Percentiles rank a stretch among this genome's conserved stretches.
These are phyloP conservation scores for Sebastes minor DNA, from an alignment of 2,797 vertebrate genomes.

Conservation along the genomic window DNA sequence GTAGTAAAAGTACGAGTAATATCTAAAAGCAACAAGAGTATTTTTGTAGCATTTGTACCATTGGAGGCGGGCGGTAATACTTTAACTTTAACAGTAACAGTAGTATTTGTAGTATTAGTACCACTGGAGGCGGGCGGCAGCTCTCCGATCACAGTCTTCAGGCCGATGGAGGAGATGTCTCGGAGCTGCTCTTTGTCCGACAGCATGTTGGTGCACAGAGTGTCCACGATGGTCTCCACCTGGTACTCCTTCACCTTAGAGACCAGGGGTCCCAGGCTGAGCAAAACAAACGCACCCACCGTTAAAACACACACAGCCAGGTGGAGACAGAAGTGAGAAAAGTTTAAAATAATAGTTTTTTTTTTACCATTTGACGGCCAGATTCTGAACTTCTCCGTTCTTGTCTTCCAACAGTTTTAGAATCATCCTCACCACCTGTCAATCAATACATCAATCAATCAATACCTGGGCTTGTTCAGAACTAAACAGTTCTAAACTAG, in stretches of 20 bases:
- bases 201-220: conserved; percentile 99
- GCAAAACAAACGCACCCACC: conserved; percentile 42
- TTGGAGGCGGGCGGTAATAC: not conserved
- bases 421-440: conserved; percentile 97
- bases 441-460: conserved; percentile 3
- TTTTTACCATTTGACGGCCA: conserved; percentile 97
- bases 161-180: conserved; percentile 98
- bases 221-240: conserved; percentile 99
- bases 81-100: not conserved
- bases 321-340: not conserved
- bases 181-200: conserved; percentile 98
- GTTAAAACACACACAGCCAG: not conserved
- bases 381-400: conserved; percentile 98
- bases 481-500: not conserved
- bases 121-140: conserved; percentile 97
- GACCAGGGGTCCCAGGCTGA: conserved; percentile 95
- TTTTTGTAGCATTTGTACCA: not conserved
- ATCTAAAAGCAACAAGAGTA: not conserved
- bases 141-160: conserved; percentile 99
- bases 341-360: rapidly evolving
- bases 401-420: conserved; percentile 98
- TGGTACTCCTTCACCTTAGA: conserved; percentile 99
- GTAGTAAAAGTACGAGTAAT: not conserved
- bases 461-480: not conserved
- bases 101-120: conserved; percentile 64